Evolutionary conservation across 2,888 invertebrate species (phyloP).

Genomic region (Acrobasis repandana): DNA sequence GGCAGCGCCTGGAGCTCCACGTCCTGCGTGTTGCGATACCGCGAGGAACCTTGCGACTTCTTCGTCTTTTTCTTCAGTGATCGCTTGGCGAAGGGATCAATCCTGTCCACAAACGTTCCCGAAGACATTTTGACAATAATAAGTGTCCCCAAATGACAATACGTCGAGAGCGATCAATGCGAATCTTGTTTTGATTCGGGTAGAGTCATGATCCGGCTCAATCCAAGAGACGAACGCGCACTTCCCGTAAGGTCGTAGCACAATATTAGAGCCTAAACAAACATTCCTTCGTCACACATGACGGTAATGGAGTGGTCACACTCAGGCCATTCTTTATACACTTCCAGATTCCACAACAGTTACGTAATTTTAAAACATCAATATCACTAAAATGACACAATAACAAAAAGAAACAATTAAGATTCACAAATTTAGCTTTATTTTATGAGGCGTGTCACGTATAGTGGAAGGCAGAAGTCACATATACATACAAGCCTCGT

Average conservation of each 20-base stretch:
- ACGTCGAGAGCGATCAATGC: conserved; percentile 78
- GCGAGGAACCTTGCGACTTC: conserved; percentile 99
- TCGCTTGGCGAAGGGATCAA: conserved; percentile 99
- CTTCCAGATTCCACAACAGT: conserved; percentile 82
- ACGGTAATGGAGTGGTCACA: conserved; percentile 81
- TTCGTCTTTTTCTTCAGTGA: conserved; percentile 99
- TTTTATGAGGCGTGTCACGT: conserved; percentile 83
- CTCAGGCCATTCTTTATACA: conserved; percentile 81
- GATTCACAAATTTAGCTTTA: conserved; percentile 80
- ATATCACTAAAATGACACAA: conserved; percentile 80
- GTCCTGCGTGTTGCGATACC: conserved; percentile 99
- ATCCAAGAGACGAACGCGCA: conserved; percentile 75
- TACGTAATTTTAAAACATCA: conserved; percentile 82
- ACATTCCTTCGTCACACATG: conserved; percentile 83
- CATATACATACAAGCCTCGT: conserved; percentile 84
- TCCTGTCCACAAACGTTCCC: conserved; percentile 98
- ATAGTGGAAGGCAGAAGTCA: conserved; percentile 82
- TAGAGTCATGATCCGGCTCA: conserved; percentile 81
- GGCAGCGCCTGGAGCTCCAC: conserved; percentile 98
- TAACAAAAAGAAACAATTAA: conserved; percentile 73
- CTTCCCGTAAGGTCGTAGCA: conserved; percentile 75
- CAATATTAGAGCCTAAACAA: conserved; percentile 82
- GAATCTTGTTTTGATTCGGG: conserved; percentile 77
- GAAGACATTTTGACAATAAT: conserved; percentile 85
- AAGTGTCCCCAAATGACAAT: conserved; percentile 78